Conservation (phyloP, 2,113 vertebrate species). For the Mesoclemmys tuberculata region DNA sequence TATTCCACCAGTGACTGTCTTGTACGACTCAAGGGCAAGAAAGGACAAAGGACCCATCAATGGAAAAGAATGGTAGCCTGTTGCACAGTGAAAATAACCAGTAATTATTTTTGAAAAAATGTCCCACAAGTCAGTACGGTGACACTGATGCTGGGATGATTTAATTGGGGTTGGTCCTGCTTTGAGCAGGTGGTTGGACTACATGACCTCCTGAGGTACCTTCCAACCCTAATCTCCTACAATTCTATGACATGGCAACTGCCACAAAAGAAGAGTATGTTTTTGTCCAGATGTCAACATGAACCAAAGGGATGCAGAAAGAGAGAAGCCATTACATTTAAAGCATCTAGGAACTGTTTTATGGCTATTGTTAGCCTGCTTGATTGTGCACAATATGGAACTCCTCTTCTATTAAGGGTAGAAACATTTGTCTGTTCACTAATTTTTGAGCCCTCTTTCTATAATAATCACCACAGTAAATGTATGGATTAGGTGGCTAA, state of each 20-base stretch:
- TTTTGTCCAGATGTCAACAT: neutral
- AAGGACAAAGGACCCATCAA: neutral
- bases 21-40: neutral
- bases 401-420: neutral
- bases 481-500: neutral
- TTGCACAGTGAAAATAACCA: neutral
- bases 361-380: neutral
- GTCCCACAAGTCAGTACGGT: neutral
- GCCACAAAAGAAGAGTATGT: neutral
- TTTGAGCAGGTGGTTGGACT: too few relatives aligned
- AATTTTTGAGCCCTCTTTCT: neutral
- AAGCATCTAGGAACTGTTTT: neutral
- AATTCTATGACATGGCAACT: neutral
- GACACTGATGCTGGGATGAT: neutral
- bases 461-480: neutral
- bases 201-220: too few relatives aligned
- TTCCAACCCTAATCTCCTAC: too few relatives aligned
- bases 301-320: neutral
- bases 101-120: neutral
- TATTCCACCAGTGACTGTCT: neutral
- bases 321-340: neutral
- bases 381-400: neutral
- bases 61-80: neutral
- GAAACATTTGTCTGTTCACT: rapidly evolving
- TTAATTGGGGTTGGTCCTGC: too few relatives aligned